phyloP scores from a whole-genome alignment of 30 jellyfish, hydroid and myxozoan genomes.

The Pseudorhiza aurosa region DNA sequence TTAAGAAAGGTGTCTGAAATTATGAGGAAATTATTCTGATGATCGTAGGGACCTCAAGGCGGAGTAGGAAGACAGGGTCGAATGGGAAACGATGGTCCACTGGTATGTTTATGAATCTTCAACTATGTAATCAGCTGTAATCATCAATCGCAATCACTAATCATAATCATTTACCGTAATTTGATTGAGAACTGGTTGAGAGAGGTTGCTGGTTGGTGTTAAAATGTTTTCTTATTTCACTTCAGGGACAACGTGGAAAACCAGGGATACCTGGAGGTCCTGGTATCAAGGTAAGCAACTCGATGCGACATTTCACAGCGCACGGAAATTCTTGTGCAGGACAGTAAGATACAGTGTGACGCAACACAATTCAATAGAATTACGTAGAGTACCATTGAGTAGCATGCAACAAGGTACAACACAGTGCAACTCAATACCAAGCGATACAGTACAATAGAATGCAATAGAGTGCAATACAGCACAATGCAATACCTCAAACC shows the following conservation, averaged over 20 bases:
- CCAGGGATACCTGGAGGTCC: conserved; percentile 42
- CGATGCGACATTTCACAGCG: too few relatives aligned
- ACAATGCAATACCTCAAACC: neutral
- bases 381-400: too few relatives aligned
- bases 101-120: conserved; percentile 22
- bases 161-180: neutral
- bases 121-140: too few relatives aligned
- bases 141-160: neutral
- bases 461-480: neutral
- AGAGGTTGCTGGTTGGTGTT: neutral
- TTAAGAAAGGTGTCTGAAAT: too few relatives aligned
- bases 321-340: too few relatives aligned
- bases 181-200: neutral
- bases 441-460: neutral
- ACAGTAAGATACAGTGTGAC: too few relatives aligned
- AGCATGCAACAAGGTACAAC: neutral
- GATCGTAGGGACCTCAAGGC: conserved; percentile 70
- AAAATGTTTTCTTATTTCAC: neutral
- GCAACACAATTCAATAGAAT: too few relatives aligned
- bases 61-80: conserved; percentile 58
- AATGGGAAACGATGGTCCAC: conserved; percentile 54
- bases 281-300: conserved; percentile 24
- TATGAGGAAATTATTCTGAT: too few relatives aligned
- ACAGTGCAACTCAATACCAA: neutral
- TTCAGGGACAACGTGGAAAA: conserved; percentile 43